phyloP scores from a whole-genome alignment of 2,797 vertebrate species.

The Brachyalestes nurse region DNA sequence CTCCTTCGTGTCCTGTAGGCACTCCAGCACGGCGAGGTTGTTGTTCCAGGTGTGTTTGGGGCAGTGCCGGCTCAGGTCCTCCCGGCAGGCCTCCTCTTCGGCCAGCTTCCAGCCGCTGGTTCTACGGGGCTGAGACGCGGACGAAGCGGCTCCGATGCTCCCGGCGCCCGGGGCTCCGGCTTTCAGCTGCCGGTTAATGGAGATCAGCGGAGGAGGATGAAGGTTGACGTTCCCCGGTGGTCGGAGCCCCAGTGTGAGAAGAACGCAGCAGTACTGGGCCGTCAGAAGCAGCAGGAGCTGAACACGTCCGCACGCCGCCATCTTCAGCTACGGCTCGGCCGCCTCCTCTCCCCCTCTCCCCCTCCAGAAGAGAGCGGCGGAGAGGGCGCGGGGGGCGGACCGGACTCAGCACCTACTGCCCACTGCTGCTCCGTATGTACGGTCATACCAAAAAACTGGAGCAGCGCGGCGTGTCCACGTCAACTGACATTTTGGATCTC shows the following conservation, averaged over 20 bases:
- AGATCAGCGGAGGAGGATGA: constrained; percentile 44
- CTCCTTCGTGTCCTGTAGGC: constrained; percentile 94
- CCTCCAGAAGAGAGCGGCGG: constrained; percentile 21
- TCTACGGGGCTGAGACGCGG: constrained; percentile 65
- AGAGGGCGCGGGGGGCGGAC: constrained; percentile 7
- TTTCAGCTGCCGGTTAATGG: constrained; percentile 53
- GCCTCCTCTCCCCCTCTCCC: constrained; percentile 58
- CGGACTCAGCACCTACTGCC: background rate
- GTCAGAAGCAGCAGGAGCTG: constrained; percentile 77
- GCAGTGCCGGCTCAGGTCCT: constrained; percentile 91
- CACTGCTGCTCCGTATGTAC: background rate
- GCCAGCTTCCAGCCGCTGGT: constrained; percentile 89
- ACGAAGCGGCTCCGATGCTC: constrained; percentile 71
- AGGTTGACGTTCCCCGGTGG: constrained; percentile 42
- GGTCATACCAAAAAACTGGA: background rate
- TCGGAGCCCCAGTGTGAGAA: constrained; percentile 52
- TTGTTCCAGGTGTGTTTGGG: constrained; percentile 95
- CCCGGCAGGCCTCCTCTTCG: constrained; percentile 91
- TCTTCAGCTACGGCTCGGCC: constrained; percentile 78
- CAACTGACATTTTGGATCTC: background rate
- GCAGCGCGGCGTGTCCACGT: background rate
- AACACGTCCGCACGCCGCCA: constrained; percentile 92
- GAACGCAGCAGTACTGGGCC: constrained; percentile 69
- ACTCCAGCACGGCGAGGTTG: constrained; percentile 95
- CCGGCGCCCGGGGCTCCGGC: constrained; percentile 63